A percentile compares a stretch with the other conserved stretches of the same genome.
Evolutionary conservation across 35 echinoderm and acorn worm species (phyloP).

Genomic region (Lytechinus variegatus): DNA sequence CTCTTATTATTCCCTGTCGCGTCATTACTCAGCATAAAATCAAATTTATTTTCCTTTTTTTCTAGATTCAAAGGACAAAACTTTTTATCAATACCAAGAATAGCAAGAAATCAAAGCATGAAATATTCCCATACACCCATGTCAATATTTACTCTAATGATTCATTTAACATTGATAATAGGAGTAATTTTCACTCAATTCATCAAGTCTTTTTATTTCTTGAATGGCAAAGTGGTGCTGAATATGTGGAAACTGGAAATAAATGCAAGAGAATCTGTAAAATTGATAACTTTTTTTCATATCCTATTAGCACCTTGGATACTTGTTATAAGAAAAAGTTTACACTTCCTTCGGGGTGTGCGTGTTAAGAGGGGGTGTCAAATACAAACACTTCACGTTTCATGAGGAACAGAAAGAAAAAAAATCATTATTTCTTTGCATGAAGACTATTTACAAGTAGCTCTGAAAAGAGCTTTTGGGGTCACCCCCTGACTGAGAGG

Average conservation of each 20-base stretch:
- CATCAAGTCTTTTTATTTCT: no score
- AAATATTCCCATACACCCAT: background rate
- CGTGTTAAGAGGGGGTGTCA: background rate
- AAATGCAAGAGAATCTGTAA: background rate
- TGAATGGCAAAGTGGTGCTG: no score
- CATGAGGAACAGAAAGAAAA: background rate
- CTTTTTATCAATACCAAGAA: background rate
- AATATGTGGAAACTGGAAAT: no score
- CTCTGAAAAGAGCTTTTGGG: constrained; percentile 9
- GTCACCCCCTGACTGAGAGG: background rate
- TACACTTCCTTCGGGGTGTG: background rate
- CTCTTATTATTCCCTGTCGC: background rate
- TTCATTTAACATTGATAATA: background rate
- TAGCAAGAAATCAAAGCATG: background rate
- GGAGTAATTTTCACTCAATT: no score
- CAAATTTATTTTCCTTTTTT: background rate
- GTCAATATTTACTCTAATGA: background rate
- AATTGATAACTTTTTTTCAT: background rate
- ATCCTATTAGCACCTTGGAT: background rate
- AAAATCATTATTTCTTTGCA: background rate
- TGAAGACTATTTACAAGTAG: constrained; percentile 8
- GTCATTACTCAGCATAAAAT: background rate
- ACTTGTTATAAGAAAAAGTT: background rate
- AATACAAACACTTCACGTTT: background rate
- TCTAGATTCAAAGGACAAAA: background rate